Evolutionary conservation across 2,113 vertebrate genomes (phyloP).

Genomic region (Mastomys coucha): DNA sequence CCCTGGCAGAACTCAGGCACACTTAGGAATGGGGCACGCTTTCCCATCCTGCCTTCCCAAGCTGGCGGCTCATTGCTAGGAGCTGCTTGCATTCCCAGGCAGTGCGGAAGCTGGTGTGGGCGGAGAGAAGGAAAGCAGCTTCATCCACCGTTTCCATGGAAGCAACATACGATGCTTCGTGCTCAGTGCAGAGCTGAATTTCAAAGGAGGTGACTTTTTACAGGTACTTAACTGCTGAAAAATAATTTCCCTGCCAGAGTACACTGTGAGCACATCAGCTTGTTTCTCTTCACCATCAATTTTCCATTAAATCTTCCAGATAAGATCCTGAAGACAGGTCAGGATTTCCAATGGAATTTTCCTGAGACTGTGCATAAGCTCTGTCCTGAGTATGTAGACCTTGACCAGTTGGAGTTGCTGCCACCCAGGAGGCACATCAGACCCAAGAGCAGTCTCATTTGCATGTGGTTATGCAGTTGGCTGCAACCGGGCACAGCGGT

Average conservation of each 20-base stretch:
- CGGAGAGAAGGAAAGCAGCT: conserved; percentile 68
- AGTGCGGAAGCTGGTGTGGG: conserved; percentile 78
- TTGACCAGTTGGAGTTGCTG: background rate
- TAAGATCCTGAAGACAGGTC: conserved; percentile 36
- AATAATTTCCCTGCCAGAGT: conserved; percentile 71
- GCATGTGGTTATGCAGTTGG: background rate
- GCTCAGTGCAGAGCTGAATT: conserved; percentile 63
- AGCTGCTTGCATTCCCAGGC: conserved; percentile 60
- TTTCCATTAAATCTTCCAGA: conserved; percentile 51
- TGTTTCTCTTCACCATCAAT: conserved; percentile 48
- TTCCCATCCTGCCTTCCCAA: conserved; percentile 25
- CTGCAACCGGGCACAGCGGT: background rate
- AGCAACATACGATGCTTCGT: conserved; percentile 61
- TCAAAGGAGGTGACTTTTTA: conserved; percentile 72
- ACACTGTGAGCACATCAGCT: conserved; percentile 38
- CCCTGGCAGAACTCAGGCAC: background rate
- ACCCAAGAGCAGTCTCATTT: conserved; percentile 17
- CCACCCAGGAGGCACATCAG: background rate
- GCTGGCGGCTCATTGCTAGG: conserved; percentile 49
- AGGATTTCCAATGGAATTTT: conserved; percentile 65
- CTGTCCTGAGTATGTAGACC: background rate
- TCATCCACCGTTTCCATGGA: conserved; percentile 81
- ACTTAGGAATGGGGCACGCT: background rate
- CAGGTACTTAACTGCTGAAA: conserved; percentile 76
- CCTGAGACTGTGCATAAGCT: background rate